A percentile compares a stretch with the other conserved stretches of the same genome.
phyloP scores from a whole-genome alignment of 2,113 vertebrate species.

The Scatophagus argus region DNA sequence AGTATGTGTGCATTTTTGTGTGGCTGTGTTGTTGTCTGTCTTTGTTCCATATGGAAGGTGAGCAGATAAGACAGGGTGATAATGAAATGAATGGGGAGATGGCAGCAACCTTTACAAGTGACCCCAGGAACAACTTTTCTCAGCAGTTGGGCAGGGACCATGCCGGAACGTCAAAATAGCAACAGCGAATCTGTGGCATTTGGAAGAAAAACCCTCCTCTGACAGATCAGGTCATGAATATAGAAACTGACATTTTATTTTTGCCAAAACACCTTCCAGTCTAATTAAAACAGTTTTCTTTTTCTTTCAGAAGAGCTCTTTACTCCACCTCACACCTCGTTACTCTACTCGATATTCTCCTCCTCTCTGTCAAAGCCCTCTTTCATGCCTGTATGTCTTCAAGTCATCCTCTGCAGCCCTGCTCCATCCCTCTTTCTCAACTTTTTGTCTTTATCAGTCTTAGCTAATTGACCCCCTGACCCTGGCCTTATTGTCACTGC shows the following conservation, averaged over 20 bases:
- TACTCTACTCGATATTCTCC: background rate
- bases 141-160: background rate
- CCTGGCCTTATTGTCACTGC: slow-evolving; percentile 59
- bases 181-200: slow-evolving; percentile 29
- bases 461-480: slow-evolving; percentile 62
- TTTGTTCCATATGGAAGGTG: slow-evolving; percentile 44
- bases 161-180: background rate
- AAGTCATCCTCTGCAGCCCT: background rate
- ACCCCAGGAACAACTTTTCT: slow-evolving; percentile 41
- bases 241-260: slow-evolving; percentile 20
- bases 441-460: slow-evolving; percentile 52
- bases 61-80: slow-evolving; percentile 52
- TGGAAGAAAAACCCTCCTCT: slow-evolving; percentile 10
- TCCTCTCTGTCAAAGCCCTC: slow-evolving; percentile 8
- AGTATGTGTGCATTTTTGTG: slow-evolving; percentile 75
- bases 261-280: slow-evolving; percentile 2
- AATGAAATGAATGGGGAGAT: slow-evolving; percentile 36
- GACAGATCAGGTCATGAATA: slow-evolving; percentile 20
- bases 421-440: background rate
- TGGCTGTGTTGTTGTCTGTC: slow-evolving; percentile 65
- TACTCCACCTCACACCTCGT: background rate
- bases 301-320: background rate
- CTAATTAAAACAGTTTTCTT: background rate
- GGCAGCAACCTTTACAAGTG: slow-evolving; percentile 45
- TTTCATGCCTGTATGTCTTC: background rate